phyloP scores from a whole-genome alignment of 2,113 vertebrate genomes.

The Pogonocichla stellata region DNA sequence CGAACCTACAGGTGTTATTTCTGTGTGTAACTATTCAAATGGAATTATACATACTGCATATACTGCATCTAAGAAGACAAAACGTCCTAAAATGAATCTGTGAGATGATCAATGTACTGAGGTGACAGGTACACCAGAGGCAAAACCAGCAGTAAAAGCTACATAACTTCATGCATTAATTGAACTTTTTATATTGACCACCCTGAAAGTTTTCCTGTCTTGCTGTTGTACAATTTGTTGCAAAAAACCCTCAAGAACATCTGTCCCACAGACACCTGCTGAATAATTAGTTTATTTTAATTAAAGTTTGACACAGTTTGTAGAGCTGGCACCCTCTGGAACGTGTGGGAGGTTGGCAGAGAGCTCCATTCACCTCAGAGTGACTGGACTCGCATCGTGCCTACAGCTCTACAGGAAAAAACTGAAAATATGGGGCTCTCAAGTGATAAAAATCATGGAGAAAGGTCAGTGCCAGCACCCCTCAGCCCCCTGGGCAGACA shows the following conservation, averaged over 20 bases:
- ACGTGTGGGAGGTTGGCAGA: fast-evolving
- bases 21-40: background rate
- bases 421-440: background rate
- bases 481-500: background rate
- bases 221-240: background rate
- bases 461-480: background rate
- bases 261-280: background rate
- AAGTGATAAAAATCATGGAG: fast-evolving
- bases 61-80: background rate
- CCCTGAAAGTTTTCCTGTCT: background rate
- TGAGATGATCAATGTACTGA: background rate
- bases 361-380: background rate
- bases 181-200: background rate
- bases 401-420: background rate
- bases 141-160: background rate
- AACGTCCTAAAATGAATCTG: background rate
- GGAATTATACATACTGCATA: background rate
- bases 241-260: background rate
- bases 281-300: slow-evolving; percentile 16
- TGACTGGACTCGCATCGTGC: background rate
- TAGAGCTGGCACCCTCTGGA: background rate
- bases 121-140: background rate
- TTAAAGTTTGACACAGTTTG: background rate
- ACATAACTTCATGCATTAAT: background rate
- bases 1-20: background rate